These are phyloP conservation scores for Columbina picui DNA, from an alignment of 2,113 vertebrate genomes.

Conservation along the genomic window DNA sequence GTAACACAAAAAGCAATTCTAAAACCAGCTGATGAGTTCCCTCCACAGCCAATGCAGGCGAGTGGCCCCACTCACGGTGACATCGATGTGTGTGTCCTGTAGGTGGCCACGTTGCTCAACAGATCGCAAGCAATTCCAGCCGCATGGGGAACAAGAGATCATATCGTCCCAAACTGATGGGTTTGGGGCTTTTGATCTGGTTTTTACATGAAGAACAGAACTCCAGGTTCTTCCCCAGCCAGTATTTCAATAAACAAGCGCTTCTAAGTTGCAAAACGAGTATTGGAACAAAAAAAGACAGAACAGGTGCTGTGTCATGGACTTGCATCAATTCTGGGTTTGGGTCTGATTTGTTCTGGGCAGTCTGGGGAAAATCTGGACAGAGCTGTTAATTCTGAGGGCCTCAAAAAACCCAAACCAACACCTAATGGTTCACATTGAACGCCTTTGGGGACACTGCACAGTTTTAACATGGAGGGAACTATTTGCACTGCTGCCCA, in stretches of 20 bases:
- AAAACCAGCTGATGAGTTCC: background rate
- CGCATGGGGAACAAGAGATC: background rate
- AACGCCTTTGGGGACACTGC: accelerated
- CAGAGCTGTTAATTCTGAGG: background rate
- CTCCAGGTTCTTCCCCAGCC: background rate
- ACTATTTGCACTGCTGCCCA: background rate
- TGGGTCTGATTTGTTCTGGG: background rate
- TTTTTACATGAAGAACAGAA: background rate
- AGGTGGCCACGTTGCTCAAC: constrained; percentile 36
- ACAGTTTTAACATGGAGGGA: background rate
- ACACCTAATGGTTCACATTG: background rate
- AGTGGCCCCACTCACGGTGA: background rate
- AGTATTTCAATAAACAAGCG: background rate
- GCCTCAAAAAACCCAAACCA: background rate
- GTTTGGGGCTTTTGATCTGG: background rate
- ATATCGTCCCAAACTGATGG: background rate
- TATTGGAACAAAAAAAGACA: background rate
- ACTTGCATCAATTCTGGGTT: background rate
- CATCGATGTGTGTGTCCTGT: background rate
- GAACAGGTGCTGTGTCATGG: background rate
- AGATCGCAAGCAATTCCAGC: background rate
- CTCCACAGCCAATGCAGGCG: background rate
- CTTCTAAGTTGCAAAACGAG: background rate
- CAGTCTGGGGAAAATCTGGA: background rate
- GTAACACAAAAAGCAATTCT: background rate